Evolutionary conservation across 2,113 vertebrate species (phyloP).

Genomic region (Neotragus pygmaeus): DNA sequence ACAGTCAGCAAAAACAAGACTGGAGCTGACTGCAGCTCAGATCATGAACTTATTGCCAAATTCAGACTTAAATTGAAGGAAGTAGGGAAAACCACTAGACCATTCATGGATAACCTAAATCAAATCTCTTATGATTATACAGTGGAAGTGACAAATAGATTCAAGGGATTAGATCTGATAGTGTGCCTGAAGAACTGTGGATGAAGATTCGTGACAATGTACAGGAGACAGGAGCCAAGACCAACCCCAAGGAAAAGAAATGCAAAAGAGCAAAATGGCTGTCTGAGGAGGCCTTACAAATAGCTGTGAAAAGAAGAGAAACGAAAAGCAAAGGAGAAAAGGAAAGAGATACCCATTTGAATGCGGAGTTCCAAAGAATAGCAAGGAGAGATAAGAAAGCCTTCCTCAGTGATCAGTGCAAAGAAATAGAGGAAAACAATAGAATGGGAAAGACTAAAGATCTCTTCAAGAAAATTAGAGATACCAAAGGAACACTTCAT

Average conservation of each 20-base stretch:
- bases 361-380: not conserved
- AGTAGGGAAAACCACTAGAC: not conserved
- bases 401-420: not conserved
- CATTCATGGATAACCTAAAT: not conserved
- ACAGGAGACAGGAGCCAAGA: not conserved
- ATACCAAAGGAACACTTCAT: not conserved
- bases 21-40: not conserved
- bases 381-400: not conserved
- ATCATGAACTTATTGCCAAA: not conserved
- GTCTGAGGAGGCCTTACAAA: not conserved
- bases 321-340: not conserved
- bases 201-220: fast-evolving
- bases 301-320: not conserved
- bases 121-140: not conserved
- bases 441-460: not conserved
- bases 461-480: not conserved
- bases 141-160: not conserved
- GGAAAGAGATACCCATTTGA: not conserved
- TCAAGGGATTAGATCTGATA: not conserved
- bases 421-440: not conserved
- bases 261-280: not conserved
- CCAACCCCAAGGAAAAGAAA: not conserved
- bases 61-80: not conserved
- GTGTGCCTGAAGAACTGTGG: not conserved
- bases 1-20: not conserved